phyloP scores from a whole-genome alignment of 2,888 invertebrate genomes.

The Psylliodes chrysocephalus region DNA sequence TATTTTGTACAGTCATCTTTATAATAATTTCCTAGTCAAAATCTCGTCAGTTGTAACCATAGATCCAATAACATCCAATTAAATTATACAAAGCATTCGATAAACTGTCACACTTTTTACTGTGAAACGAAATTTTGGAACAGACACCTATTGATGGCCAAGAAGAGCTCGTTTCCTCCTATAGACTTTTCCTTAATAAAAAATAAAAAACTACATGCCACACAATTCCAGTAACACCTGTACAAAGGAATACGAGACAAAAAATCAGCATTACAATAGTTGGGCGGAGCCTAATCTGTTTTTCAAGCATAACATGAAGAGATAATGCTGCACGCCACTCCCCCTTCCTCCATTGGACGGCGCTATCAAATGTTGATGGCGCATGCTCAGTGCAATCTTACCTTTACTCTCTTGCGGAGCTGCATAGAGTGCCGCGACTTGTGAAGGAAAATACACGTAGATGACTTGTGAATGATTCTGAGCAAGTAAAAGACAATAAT shows the following conservation, averaged over 20 bases:
- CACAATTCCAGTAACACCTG: constrained; percentile 64
- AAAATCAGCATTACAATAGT: constrained; percentile 64
- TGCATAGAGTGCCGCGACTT: constrained; percentile 60
- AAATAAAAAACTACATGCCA: constrained; percentile 50
- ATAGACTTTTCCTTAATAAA: constrained; percentile 46
- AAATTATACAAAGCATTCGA: constrained; percentile 21
- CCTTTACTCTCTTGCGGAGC: constrained; percentile 46
- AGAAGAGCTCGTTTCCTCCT: constrained; percentile 45
- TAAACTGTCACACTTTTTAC: constrained; percentile 32
- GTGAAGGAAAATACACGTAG: constrained; percentile 58
- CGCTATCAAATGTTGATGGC: constrained; percentile 46
- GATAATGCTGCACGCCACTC: constrained; percentile 60
- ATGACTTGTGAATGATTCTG: constrained; percentile 36
- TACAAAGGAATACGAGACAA: constrained; percentile 64
- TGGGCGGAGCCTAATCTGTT: constrained; percentile 60
- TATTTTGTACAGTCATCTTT: constrained; percentile 8
- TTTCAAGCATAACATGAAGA: constrained; percentile 62
- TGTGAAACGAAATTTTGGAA: constrained; percentile 40
- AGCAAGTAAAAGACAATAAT: constrained; percentile 36
- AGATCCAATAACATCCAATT: constrained; percentile 27
- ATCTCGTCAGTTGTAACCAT: not conserved
- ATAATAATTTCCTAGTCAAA: constrained; percentile 8
- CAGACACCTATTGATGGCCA: constrained; percentile 41
- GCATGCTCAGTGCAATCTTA: constrained; percentile 54
- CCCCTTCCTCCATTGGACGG: constrained; percentile 57